Base-by-base conservation (phyloP, 2,113 vertebrate species). In the Pristiophorus japonicus region DNA sequence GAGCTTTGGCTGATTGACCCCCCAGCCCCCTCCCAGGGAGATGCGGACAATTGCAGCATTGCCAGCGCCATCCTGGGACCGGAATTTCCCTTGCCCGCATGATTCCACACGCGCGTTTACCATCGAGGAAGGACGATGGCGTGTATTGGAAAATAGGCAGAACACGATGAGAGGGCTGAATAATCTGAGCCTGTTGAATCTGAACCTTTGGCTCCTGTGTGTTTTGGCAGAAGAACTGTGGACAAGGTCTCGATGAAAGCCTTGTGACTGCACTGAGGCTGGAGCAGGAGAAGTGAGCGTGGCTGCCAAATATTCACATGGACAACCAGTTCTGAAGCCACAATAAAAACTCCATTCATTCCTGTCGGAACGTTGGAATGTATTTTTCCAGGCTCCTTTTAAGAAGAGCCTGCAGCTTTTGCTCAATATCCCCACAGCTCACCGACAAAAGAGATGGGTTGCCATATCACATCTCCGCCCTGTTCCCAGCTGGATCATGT, bases 271-370 rank as follows among this genome's bases (percentile, higher is more conserved):
- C 55, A n/a, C 6, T 18, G 8, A 38, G 59, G 8, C 88, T 38
- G n/a, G 7, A 8, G 59, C 59, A 38, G 34, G 14, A 87, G 47
- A 24, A 84, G 12, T n/a, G 14, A 38, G 12, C 20, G 2, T 42
- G n/a, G 34, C 59, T 92, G 88, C 88, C n/a, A 92, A 92, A 92
- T 38, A 92, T 92, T 63, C 59, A 16, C 59, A 92, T 22, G 88
- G 16, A 92, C 34, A 65, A 91, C 59, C 12, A 91, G 59, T 91
- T 63, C 88, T 10, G 59, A 63, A 91, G 4, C 59, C 88, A 38
- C 55, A 59, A 91, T 91, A 62, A 91, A 91, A 91, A 91, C 59
- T 63, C 88, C 88, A 92, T 92, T 92, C 59, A 10, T 92, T 92
- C 34, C 88, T 38, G 88, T 22, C 20, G 34, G 59, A 63, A n/a